Evolutionary conservation across 2,797 vertebrate species (phyloP).

Genomic region (Lycodopsis pacificus): DNA sequence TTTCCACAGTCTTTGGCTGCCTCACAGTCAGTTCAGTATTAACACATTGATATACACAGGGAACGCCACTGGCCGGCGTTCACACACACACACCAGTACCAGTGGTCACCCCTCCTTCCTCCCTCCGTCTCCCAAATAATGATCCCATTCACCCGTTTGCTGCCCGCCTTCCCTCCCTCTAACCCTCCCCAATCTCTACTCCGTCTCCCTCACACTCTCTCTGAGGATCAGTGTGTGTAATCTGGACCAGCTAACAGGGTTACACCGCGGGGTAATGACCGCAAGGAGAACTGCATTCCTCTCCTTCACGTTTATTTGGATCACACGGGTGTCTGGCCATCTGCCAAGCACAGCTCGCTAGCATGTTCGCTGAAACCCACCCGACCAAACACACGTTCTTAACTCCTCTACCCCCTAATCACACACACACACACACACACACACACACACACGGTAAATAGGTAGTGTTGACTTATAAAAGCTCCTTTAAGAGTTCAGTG

Average conservation of each 20-base stretch:
- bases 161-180: slow-evolving; percentile 49
- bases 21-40: slow-evolving; percentile 86
- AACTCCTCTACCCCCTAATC: slow-evolving; percentile 21
- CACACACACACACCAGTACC: slow-evolving; percentile 83
- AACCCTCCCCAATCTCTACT: slow-evolving; percentile 1
- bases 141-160: slow-evolving; percentile 74
- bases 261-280: slow-evolving; percentile 64
- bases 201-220: slow-evolving; percentile 53
- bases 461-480: slow-evolving; percentile 63
- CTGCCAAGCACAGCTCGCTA: slow-evolving; percentile 58
- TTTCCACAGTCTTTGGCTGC: slow-evolving; percentile 83
- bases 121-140: slow-evolving; percentile 72
- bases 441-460: slow-evolving; percentile 51
- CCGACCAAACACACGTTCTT: slow-evolving; percentile 38
- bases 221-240: slow-evolving; percentile 73
- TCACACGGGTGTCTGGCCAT: slow-evolving; percentile 64
- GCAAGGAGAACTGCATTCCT: slow-evolving; percentile 68
- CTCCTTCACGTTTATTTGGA: slow-evolving; percentile 68
- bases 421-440: slow-evolving; percentile 22
- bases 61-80: slow-evolving; percentile 80
- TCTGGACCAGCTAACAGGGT: slow-evolving; percentile 71
- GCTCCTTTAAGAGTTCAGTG: slow-evolving; percentile 59
- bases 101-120: slow-evolving; percentile 74
- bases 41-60: slow-evolving; percentile 87
- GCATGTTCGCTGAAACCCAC: slow-evolving; percentile 49